Evolutionary conservation across 2,113 vertebrate genomes (phyloP), one percentile per base, ranked within the genome.

Genomic region (Plecturocebus donacophilus): DNA sequence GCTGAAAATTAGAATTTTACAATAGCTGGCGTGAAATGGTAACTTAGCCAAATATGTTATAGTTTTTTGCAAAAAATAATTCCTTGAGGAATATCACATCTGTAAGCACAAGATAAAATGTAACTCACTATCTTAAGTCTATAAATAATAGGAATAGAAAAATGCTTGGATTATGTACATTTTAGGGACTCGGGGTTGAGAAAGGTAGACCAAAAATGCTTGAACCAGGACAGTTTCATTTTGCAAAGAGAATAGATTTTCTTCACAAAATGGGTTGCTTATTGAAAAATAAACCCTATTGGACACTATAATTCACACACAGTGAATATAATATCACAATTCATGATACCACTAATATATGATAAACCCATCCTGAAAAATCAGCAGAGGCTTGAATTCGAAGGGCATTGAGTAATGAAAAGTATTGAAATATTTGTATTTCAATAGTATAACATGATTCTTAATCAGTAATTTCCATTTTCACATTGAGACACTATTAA

Each of bases 1-100:
- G 30, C 9, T 88, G 85, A 95, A 97, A 97, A 88, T 95, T 77
- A 94, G 9, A 71, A 54, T 96, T 94, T 95, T 91, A 92, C 20
- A 86, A 61, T 90, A 73, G 32, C 73, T 91, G 14, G 30, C 12
- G 2, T 87, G 19, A 49, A 92, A 61, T 20, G 38, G 25, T 88
- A 92, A 95, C 45, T 96, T 84, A 81, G 56, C 19, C 4, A 77
- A 87, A 77, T 87, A 71, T 5, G 2, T 58, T 95, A 92, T 14
- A 71, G 16, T 12, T 47, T n/a, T 56, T 47, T 73, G 80, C 32
- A 56, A 71, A 54, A 42, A 1, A 83, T 23, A 54, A 49, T 73
- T 84, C 25, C 8, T 81, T 91, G 54, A 93, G 71, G 20, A 90
- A 82, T 87, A 89, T 85, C 42, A 56, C 70, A 58, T n/a, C 27